phyloP scores from a whole-genome alignment of 2,113 vertebrate species.

The Bubo scandiacus region DNA sequence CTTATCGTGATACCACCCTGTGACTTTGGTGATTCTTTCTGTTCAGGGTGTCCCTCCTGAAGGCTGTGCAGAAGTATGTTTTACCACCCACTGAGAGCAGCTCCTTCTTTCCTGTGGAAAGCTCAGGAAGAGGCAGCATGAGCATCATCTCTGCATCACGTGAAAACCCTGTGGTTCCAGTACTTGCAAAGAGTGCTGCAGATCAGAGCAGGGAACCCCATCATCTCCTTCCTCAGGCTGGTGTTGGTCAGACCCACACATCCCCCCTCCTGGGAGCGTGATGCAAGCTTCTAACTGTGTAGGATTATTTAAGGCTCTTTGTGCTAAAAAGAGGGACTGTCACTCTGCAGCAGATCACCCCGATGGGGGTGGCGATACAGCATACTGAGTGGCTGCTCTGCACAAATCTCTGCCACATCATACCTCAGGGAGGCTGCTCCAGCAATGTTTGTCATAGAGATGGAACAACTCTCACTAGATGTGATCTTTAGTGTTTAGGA shows the following conservation, averaged over 20 bases:
- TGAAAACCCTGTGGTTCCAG: neutral
- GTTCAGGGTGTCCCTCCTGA: neutral
- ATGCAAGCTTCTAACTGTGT: neutral
- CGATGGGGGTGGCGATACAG: neutral
- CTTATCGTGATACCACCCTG: neutral
- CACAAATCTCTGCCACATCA: neutral
- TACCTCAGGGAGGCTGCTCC: neutral
- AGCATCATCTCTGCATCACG: neutral
- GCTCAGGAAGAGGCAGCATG: neutral
- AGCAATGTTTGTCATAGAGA: neutral
- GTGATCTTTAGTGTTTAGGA: neutral
- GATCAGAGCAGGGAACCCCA: neutral
- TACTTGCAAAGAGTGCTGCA: neutral
- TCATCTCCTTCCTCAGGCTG: neutral
- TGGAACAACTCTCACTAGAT: neutral
- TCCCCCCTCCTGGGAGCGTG: fast-evolving
- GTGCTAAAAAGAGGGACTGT: neutral
- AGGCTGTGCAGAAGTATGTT: neutral
- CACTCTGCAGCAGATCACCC: neutral
- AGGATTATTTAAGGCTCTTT: neutral
- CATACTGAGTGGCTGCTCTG: neutral
- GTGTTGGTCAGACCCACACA: neutral
- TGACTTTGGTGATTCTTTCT: neutral
- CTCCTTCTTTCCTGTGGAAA: neutral
- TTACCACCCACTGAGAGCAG: neutral